Evolutionary conservation across 2,797 vertebrate species (phyloP).

Genomic region (Malacoraja senta): DNA sequence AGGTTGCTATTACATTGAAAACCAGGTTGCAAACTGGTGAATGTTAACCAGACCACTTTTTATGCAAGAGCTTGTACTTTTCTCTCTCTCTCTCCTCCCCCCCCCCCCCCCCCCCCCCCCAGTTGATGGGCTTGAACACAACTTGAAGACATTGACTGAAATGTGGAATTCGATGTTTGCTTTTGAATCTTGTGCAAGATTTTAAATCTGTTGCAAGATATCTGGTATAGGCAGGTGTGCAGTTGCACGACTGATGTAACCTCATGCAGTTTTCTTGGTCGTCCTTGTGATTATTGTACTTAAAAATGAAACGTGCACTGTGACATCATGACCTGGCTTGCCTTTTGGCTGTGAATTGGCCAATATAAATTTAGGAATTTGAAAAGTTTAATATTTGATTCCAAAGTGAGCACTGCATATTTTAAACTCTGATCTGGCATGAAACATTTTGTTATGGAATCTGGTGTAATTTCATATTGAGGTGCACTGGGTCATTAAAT

Average conservation of each 20-base stretch:
- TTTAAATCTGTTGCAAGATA: too few species aligned
- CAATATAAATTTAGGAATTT: background rate
- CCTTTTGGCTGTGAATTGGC: too few species aligned
- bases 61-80: background rate
- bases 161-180: too few species aligned
- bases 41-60: background rate
- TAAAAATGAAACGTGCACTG: background rate
- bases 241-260: too few species aligned
- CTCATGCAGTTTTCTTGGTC: background rate
- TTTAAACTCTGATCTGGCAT: background rate
- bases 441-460: background rate
- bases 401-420: background rate
- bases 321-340: background rate
- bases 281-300: background rate
- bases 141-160: too few species aligned
- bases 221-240: too few species aligned
- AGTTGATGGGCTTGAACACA: background rate
- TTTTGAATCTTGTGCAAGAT: too few species aligned
- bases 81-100: too few species aligned
- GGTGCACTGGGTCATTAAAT: background rate
- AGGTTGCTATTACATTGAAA: background rate
- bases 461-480: background rate
- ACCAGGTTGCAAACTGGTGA: background rate
- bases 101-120: too few species aligned
- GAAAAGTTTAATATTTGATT: background rate